Evolutionary conservation across 2,113 vertebrate species (phyloP).

Genomic region (Calidris pygmaea): DNA sequence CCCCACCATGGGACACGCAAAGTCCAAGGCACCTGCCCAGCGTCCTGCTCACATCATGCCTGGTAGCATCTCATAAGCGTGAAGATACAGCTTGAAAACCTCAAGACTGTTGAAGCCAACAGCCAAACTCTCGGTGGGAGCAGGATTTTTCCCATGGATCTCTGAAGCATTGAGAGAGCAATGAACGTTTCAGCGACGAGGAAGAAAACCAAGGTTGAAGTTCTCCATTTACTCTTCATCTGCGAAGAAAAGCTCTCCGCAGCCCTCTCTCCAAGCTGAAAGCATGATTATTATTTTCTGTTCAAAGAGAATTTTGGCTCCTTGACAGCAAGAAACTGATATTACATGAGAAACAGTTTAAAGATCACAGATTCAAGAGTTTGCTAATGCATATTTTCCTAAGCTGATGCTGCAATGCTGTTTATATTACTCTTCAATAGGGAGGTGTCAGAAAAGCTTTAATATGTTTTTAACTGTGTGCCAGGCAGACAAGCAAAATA

Average conservation of each 20-base stretch:
- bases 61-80: not conserved
- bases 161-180: not conserved
- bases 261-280: conserved; percentile 55
- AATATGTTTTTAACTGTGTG: conserved; percentile 7
- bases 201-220: conserved; percentile 29
- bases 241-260: conserved; percentile 27
- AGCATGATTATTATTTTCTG: conserved; percentile 58
- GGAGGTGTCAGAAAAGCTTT: conserved; percentile 38
- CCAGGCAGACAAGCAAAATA: conserved; percentile 43
- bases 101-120: not conserved
- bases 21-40: not conserved
- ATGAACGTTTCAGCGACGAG: not conserved
- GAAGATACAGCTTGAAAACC: not conserved
- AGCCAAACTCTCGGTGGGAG: not conserved
- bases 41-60: not conserved
- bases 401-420: not conserved
- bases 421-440: not conserved
- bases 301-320: conserved; percentile 43
- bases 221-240: conserved; percentile 23
- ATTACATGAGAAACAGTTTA: conserved; percentile 27
- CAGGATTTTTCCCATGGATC: not conserved
- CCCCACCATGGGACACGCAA: not conserved
- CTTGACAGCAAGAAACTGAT: conserved; percentile 42
- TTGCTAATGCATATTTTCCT: conserved; percentile 34
- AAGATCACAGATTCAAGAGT: conserved; percentile 12